Evolutionary conservation across 2,888 invertebrate species (phyloP).

Genomic region (Cataglyphis rosenhaueri): DNA sequence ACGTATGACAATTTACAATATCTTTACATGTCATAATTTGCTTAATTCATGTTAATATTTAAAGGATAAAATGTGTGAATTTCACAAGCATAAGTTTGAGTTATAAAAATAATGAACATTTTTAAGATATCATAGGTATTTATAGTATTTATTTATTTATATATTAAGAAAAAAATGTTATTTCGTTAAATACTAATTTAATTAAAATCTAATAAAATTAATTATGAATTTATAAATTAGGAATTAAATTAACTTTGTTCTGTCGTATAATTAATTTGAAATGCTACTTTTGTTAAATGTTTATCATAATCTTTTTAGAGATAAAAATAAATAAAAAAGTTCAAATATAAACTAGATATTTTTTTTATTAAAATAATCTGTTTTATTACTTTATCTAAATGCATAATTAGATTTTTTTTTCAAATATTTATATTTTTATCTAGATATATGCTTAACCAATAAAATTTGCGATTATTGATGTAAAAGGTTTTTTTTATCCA

Average conservation of each 20-base stretch:
- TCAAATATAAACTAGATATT: not conserved
- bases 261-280: not conserved
- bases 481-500: not conserved
- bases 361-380: not conserved
- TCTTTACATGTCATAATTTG: not conserved
- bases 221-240: not conserved
- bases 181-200: not conserved
- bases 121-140: not conserved
- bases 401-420: not conserved
- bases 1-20: not conserved
- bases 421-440: not conserved
- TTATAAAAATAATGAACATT: not conserved
- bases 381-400: not conserved
- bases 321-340: constrained; percentile 1
- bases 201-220: not conserved
- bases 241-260: not conserved
- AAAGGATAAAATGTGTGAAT: not conserved
- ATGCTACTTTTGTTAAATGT: not conserved
- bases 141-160: not conserved
- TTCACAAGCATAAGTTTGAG: not conserved
- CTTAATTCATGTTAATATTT: not conserved
- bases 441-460: not conserved
- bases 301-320: not conserved
- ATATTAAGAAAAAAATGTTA: not conserved
- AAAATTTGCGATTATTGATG: not conserved